Conservation (phyloP, 2,888 invertebrate genomes). For the Drosophila tripunctata region DNA sequence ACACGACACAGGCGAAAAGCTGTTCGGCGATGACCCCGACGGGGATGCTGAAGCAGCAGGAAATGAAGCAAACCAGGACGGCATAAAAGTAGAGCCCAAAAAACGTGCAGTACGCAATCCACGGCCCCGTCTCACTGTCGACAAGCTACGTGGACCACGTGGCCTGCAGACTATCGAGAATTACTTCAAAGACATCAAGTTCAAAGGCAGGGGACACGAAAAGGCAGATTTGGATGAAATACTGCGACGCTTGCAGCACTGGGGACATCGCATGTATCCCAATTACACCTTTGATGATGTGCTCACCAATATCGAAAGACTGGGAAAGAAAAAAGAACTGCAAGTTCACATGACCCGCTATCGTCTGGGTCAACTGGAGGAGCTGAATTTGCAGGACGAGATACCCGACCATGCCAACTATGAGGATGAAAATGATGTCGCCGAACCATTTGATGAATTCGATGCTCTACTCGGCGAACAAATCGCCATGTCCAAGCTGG, state of each 20-base stretch:
- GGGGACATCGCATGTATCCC: constrained; percentile 96
- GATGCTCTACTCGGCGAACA: constrained; percentile 88
- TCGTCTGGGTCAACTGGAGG: constrained; percentile 85
- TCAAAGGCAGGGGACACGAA: constrained; percentile 92
- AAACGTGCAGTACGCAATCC: constrained; percentile 88
- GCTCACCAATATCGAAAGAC: constrained; percentile 90
- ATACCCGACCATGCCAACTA: constrained; percentile 85
- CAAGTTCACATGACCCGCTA: constrained; percentile 89
- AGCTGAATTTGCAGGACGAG: constrained; percentile 80
- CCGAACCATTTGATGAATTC: constrained; percentile 87
- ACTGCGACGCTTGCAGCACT: constrained; percentile 94
- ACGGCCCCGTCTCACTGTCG: constrained; percentile 88
- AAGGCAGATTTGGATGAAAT: constrained; percentile 91
- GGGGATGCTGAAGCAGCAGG: constrained; percentile 84
- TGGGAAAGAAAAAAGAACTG: constrained; percentile 92
- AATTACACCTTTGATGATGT: constrained; percentile 95
- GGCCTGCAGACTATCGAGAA: constrained; percentile 92
- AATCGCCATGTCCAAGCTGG: constrained; percentile 86
- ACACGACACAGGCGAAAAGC: constrained; percentile 82
- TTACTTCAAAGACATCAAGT: constrained; percentile 92
- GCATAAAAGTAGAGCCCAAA: constrained; percentile 84
- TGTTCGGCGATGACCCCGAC: constrained; percentile 78
- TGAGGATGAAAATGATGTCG: constrained; percentile 73
- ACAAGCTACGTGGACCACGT: constrained; percentile 89
- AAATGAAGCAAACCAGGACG: constrained; percentile 83